These are phyloP conservation scores for Temnothorax ravouxi DNA, from an alignment of 2,888 invertebrate genomes.

Conservation along the genomic window DNA sequence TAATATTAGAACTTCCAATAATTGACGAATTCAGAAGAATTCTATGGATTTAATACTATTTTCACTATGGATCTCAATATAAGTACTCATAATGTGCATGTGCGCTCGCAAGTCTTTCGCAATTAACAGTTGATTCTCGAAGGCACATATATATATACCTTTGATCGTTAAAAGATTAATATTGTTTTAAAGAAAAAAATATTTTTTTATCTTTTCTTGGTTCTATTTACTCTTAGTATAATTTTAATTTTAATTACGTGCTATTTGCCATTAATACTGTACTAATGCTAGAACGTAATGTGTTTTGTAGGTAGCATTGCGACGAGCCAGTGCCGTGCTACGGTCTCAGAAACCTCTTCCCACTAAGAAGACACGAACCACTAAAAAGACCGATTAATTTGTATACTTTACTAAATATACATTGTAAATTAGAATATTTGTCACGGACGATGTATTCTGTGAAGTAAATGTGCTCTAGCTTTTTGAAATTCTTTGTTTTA, in stretches of 20 bases:
- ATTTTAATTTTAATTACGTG: neutral
- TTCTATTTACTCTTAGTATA: neutral
- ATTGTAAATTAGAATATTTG: slow-evolving; percentile 62
- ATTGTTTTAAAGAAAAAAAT: neutral
- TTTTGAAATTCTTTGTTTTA: neutral
- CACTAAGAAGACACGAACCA: slow-evolving; percentile 92
- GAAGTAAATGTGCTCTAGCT: slow-evolving; percentile 54
- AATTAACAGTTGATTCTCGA: neutral
- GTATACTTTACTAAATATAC: slow-evolving; percentile 77
- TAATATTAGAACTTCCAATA: neutral
- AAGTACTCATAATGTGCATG: neutral
- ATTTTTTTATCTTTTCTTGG: neutral
- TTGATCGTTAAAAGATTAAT: neutral
- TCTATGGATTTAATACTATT: neutral
- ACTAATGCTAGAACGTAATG: neutral
- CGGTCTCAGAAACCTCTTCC: slow-evolving; percentile 96
- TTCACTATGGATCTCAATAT: neutral
- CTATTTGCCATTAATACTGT: neutral
- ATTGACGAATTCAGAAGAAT: neutral
- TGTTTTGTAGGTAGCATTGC: slow-evolving; percentile 92
- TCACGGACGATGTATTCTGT: slow-evolving; percentile 23
- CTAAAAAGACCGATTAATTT: slow-evolving; percentile 93
- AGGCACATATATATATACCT: neutral
- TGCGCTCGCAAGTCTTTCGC: neutral
- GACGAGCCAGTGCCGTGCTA: slow-evolving; percentile 97